These are phyloP conservation scores for Isurus oxyrinchus DNA, from an alignment of 2,113 vertebrate species.

Conservation along the genomic window DNA sequence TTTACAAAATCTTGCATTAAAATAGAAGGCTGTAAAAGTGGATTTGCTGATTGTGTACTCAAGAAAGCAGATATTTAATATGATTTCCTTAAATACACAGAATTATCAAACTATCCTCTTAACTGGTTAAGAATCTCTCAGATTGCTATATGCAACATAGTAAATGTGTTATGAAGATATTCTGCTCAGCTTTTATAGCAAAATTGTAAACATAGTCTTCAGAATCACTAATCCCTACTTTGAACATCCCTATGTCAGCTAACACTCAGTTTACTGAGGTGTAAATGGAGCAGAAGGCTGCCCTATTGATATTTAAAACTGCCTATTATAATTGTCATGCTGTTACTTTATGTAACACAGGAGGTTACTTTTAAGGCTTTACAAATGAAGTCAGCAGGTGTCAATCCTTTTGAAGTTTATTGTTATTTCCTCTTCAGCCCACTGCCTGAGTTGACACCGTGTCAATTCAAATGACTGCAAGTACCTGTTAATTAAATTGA, in stretches of 20 bases:
- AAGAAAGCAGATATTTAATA: background rate
- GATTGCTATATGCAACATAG: background rate
- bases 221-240: background rate
- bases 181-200: background rate
- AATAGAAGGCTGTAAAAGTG: background rate
- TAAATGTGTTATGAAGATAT: background rate
- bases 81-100: background rate
- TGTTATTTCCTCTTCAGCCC: background rate
- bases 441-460: background rate
- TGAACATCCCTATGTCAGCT: background rate
- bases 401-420: constrained; percentile 5
- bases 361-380: background rate
- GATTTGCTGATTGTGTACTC: background rate
- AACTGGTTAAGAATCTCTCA: background rate
- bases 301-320: background rate
- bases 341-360: background rate
- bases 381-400: background rate
- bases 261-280: background rate
- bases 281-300: background rate
- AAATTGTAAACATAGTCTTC: background rate
- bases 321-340: background rate
- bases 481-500: background rate
- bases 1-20: background rate
- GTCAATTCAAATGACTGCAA: background rate
- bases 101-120: background rate